These are phyloP conservation scores for Cataglyphis cursor DNA, from an alignment of 2,888 invertebrate species.

Conservation along the genomic window DNA sequence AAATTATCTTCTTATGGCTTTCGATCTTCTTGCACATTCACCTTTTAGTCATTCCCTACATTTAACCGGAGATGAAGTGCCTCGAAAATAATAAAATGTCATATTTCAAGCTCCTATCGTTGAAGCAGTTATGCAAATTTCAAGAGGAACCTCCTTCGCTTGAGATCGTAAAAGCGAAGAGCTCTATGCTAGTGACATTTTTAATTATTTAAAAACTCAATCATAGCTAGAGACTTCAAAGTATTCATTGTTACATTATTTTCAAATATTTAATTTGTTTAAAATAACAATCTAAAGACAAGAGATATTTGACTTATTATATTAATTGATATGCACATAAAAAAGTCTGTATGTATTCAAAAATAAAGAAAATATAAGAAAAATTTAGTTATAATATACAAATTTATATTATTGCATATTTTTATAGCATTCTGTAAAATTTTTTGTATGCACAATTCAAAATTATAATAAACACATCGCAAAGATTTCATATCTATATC, in stretches of 20 bases:
- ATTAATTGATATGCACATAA: not conserved
- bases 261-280: constrained; percentile 16
- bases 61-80: constrained; percentile 77
- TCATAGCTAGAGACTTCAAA: constrained; percentile 65
- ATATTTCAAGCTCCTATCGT: constrained; percentile 80
- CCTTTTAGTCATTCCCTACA: constrained; percentile 64
- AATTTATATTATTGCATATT: not conserved
- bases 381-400: not conserved
- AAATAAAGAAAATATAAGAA: not conserved
- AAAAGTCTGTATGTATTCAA: not conserved
- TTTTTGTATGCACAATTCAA: not conserved
- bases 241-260: constrained; percentile 59
- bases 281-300: not conserved
- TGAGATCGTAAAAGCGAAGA: constrained; percentile 73
- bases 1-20: constrained; percentile 33
- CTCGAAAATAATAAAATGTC: constrained; percentile 82
- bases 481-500: not conserved
- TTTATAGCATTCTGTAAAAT: not conserved
- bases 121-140: constrained; percentile 83
- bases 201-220: constrained; percentile 82
- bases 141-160: constrained; percentile 78
- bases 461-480: not conserved
- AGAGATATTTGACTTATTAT: not conserved
- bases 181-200: constrained; percentile 82
- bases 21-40: constrained; percentile 54